These are phyloP conservation scores for Coendou prehensilis DNA, from an alignment of 2,797 vertebrate species.

Conservation along the genomic window DNA sequence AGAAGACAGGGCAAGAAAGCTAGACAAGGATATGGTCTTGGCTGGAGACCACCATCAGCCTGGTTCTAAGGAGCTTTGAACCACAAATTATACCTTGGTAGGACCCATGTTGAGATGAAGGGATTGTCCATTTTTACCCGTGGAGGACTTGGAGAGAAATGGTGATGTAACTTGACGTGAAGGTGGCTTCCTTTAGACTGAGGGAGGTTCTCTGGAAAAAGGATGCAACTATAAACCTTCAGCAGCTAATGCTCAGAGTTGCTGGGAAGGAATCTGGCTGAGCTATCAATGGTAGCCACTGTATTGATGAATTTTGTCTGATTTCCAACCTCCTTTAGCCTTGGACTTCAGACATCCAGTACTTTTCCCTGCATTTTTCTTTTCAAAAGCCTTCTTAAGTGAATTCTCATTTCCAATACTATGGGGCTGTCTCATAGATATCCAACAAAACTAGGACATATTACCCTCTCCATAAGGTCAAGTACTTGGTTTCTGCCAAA, in stretches of 20 bases:
- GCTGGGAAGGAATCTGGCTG: not conserved
- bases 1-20: not conserved
- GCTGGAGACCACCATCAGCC: not conserved
- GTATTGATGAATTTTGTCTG: not conserved
- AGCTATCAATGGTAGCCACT: not conserved
- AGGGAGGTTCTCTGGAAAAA: not conserved
- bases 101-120: not conserved
- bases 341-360: not conserved
- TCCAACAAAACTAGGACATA: not conserved
- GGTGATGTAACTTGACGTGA: not conserved
- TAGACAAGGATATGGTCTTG: not conserved
- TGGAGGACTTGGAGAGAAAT: not conserved
- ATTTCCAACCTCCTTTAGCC: not conserved
- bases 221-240: not conserved
- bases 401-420: constrained; percentile 36
- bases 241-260: not conserved
- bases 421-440: not conserved
- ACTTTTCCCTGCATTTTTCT: not conserved
- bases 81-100: not conserved
- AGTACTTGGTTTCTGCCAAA: constrained; percentile 34
- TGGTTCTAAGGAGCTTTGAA: not conserved
- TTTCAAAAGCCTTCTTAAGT: not conserved
- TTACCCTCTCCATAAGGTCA: not conserved
- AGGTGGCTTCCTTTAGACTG: not conserved
- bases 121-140: not conserved